A percentile compares a stretch with the other conserved stretches of the same genome.
Evolutionary conservation across 2,113 vertebrate genomes (phyloP).

Genomic region (Coregonus clupeaformis): DNA sequence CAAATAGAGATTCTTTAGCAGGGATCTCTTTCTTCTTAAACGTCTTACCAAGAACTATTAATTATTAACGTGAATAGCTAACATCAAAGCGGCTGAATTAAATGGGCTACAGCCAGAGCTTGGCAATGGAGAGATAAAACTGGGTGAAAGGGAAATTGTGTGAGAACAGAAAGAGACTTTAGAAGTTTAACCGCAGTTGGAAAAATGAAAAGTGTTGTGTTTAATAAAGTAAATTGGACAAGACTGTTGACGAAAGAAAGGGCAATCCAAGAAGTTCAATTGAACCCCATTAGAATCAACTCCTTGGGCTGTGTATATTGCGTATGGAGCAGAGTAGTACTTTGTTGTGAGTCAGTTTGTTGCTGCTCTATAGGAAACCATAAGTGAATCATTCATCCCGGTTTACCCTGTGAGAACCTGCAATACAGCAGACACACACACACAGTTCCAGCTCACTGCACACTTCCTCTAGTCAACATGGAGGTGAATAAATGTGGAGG

Average conservation of each 20-base stretch:
- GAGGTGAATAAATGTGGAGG: conserved; percentile 26
- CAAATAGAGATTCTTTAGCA: conserved; percentile 65
- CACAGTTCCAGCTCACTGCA: neutral
- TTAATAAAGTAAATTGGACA: conserved; percentile 33
- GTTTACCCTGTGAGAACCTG: neutral
- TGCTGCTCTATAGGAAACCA: too few relatives aligned
- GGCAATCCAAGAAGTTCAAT: neutral
- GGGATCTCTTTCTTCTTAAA: conserved; percentile 66
- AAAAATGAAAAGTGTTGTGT: conserved; percentile 30
- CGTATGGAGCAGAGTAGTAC: neutral
- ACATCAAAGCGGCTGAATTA: conserved; percentile 78
- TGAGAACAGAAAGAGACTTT: conserved; percentile 20
- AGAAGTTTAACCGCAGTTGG: neutral
- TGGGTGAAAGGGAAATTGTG: conserved; percentile 61
- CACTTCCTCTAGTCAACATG: conserved; percentile 23
- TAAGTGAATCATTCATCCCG: too few relatives aligned
- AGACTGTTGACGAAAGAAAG: neutral
- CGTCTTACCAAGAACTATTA: conserved; percentile 70
- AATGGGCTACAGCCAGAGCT: conserved; percentile 54
- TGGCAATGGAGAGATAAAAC: conserved; percentile 50
- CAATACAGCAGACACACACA: neutral
- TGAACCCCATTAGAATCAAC: neutral
- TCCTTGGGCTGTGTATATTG: neutral
- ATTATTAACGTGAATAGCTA: conserved; percentile 72
- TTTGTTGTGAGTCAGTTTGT: neutral